Percentiles rank a stretch among this genome's conserved stretches.
These are phyloP conservation scores for Acleris literana DNA, from an alignment of 2,888 invertebrate species.

Conservation along the genomic window DNA sequence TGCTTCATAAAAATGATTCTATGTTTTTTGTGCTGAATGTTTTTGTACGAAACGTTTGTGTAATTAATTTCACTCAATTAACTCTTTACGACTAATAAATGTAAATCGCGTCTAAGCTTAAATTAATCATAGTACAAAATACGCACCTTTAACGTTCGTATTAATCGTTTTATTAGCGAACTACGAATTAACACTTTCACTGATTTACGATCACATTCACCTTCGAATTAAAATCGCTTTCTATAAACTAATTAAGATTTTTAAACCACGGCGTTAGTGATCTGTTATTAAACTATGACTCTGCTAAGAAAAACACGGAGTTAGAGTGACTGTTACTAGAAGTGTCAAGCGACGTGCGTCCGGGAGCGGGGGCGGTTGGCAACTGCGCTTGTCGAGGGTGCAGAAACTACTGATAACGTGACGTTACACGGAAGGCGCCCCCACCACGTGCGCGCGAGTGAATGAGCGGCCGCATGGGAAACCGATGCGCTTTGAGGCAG, in stretches of 20 bases:
- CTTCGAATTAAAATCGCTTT: constrained; percentile 33
- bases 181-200: constrained; percentile 49
- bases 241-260: constrained; percentile 44
- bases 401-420: constrained; percentile 82
- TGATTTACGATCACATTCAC: constrained; percentile 40
- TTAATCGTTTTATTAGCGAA: constrained; percentile 45
- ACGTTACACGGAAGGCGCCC: constrained; percentile 82
- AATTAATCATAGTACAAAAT: constrained; percentile 42
- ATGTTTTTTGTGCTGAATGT: too few relatives aligned
- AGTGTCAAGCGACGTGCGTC: constrained; percentile 76
- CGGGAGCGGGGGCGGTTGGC: constrained; percentile 79
- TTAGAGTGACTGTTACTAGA: constrained; percentile 50
- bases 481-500: constrained; percentile 10
- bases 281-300: too few relatives aligned
- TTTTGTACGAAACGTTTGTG: constrained; percentile 16
- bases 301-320: constrained; percentile 2
- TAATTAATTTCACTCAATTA: constrained; percentile 33
- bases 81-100: constrained; percentile 24
- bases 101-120: constrained; percentile 27
- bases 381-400: constrained; percentile 79
- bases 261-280: constrained; percentile 48
- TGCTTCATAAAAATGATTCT: too few relatives aligned
- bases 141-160: constrained; percentile 48
- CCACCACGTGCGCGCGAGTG: constrained; percentile 68
- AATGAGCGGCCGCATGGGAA: constrained; percentile 76